phyloP scores from a whole-genome alignment of 2,113 vertebrate genomes.

The Paracanthobrama guichenoti region DNA sequence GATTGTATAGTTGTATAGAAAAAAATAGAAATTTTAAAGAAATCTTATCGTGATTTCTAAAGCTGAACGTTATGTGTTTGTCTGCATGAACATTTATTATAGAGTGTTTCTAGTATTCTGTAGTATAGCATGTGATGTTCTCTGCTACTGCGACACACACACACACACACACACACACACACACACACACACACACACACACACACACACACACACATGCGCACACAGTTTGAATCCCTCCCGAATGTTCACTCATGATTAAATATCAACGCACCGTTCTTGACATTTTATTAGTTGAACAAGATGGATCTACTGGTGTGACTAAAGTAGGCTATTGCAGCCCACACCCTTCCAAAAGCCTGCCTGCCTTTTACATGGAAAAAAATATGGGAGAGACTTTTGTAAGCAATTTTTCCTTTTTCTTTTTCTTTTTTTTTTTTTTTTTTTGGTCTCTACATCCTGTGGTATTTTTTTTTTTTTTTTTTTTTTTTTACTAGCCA shows the following conservation, averaged over 20 bases:
- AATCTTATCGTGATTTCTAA: not conserved
- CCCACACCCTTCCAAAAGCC: conserved; percentile 64
- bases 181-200: not conserved
- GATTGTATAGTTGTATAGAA: not conserved
- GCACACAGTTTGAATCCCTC: conserved; percentile 11
- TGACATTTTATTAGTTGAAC: conserved; percentile 88
- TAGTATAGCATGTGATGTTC: not conserved
- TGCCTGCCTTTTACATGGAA: conserved; percentile 54
- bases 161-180: not conserved
- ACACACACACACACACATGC: conserved; percentile 26
- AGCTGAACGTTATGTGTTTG: not conserved
- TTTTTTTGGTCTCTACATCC: not conserved
- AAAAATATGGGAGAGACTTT: conserved; percentile 33
- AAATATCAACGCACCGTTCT: conserved; percentile 85
- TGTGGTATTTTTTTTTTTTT: conserved; percentile 16
- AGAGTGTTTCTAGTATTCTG: not conserved
- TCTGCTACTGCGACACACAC: not conserved
- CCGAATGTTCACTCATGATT: conserved; percentile 77
- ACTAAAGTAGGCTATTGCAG: conserved; percentile 82
- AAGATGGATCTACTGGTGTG: conserved; percentile 89
- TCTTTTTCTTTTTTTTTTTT: not conserved
- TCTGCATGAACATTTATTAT: not conserved
- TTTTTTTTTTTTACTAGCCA: conserved; percentile 43
- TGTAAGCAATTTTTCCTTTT: conserved; percentile 5
- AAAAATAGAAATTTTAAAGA: too few species aligned